Percentiles rank a stretch among this genome's conserved stretches.
These are phyloP conservation scores for Bettongia penicillata DNA, from an alignment of 2,113 vertebrate genomes.

Conservation along the genomic window DNA sequence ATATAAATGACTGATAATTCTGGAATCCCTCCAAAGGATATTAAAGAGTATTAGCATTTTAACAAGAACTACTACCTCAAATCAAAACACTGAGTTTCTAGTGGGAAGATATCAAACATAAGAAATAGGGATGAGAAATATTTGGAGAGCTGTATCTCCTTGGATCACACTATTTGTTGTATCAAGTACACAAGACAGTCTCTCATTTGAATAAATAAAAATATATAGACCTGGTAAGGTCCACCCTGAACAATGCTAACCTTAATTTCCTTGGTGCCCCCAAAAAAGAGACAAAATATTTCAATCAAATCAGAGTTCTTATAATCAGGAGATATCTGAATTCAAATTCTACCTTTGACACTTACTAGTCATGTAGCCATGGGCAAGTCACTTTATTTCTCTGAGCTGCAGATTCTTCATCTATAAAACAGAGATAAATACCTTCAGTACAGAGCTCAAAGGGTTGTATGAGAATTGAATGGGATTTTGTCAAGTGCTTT, in stretches of 20 bases:
- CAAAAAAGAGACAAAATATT: not conserved
- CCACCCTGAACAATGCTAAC: not conserved
- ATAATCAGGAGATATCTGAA: no score
- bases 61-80: not conserved
- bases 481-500: not conserved
- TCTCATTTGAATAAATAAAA: not conserved
- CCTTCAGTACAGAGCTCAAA: no score
- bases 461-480: no score
- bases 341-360: no score
- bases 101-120: not conserved
- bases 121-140: not conserved
- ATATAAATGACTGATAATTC: not conserved
- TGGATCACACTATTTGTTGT: not conserved
- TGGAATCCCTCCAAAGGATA: not conserved
- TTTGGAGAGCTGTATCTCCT: not conserved
- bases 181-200: not conserved
- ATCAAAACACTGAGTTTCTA: not conserved
- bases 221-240: not conserved
- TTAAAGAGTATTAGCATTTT: constrained; percentile 4
- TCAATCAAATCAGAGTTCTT: no score
- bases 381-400: no score
- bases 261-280: not conserved
- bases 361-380: no score
- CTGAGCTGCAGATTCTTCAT: no score
- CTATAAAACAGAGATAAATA: no score